Base-by-base conservation (phyloP, 1,140 invertebrate species). In the Campoletis sonorensis region DNA sequence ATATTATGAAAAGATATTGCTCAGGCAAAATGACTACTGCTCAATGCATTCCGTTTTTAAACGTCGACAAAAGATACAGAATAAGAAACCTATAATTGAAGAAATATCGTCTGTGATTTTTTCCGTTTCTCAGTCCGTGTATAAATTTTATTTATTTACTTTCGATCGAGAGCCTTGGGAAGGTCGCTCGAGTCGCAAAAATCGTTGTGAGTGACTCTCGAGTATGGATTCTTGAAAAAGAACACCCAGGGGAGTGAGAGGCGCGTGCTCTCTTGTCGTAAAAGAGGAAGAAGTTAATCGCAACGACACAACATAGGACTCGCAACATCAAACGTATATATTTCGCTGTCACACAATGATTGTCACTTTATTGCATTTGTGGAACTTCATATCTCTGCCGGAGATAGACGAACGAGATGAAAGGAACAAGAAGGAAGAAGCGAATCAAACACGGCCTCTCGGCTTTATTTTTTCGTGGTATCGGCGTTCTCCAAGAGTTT, bases 331-430 rank as follows among this genome's bases (percentile, higher is more conserved):
- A 79, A 75, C 64, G 80, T 81, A 71, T 77, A 79, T 79, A 26
- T 61, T 61, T 33, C 64, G 45, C 11, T 64, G 75, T 77, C 75
- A 26, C 80, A 68, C 75, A 71, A 81, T 81, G 80, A 81, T 81
- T 81, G 80, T 81, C 80, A 81, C 80, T 81, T 81, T 81, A 81
- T 81, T 81, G 80, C 75, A 79, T 81, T 30, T 75, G 80, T 58
- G 64, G 67, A 81, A 81, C 76, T 78, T 67, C 76, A 78, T 67
- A 78, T 78, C 37, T 78, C 58, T n/a, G 27, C n/a, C n/a, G 40
- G 64, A 77, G 75, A 64, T 70, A 72, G 67, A 40, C 10, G 51
- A 15, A 85, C 51, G 23, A 33, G 54, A 77, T 33, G 33, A 15
- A 67, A 2, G 37, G 26, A 26, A 18, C 51, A 33, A 51, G 77